These are phyloP conservation scores for Engystomops pustulosus DNA, from an alignment of 2,113 vertebrate species.

Conservation along the genomic window DNA sequence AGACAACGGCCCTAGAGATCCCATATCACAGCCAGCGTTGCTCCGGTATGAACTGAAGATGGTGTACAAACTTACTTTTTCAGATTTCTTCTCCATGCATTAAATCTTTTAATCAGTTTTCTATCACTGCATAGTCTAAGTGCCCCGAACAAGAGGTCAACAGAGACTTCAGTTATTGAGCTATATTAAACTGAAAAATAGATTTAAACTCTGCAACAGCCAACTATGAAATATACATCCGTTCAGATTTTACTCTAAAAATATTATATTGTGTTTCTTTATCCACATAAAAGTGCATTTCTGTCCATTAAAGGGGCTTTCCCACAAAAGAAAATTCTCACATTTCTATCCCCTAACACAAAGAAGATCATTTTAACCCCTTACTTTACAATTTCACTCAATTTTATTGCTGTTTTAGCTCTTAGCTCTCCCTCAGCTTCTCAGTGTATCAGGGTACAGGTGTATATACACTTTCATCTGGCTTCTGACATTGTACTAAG, in stretches of 20 bases:
- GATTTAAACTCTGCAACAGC: neutral
- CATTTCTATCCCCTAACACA: no score
- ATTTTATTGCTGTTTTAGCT: no score
- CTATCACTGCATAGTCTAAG: neutral
- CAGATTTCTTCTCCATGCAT: neutral
- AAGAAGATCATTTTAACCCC: no score
- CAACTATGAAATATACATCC: neutral
- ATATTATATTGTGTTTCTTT: neutral
- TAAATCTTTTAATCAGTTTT: neutral
- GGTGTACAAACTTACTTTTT: constrained; percentile 2
- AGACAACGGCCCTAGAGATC: neutral
- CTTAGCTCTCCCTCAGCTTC: no score
- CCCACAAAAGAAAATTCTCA: no score
- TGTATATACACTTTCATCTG: no score
- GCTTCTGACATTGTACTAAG: no score
- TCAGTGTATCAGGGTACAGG: no score
- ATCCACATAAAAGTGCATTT: neutral
- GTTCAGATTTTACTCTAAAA: neutral
- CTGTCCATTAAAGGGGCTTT: neutral
- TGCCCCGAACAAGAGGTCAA: neutral
- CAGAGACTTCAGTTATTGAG: neutral
- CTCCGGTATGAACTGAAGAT: neutral
- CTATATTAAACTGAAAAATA: neutral
- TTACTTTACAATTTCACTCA: no score
- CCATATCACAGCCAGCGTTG: neutral